Percentiles rank a stretch among this genome's conserved stretches.
phyloP scores from a whole-genome alignment of 2,797 vertebrate genomes.

The Pipistrellus nathusii region DNA sequence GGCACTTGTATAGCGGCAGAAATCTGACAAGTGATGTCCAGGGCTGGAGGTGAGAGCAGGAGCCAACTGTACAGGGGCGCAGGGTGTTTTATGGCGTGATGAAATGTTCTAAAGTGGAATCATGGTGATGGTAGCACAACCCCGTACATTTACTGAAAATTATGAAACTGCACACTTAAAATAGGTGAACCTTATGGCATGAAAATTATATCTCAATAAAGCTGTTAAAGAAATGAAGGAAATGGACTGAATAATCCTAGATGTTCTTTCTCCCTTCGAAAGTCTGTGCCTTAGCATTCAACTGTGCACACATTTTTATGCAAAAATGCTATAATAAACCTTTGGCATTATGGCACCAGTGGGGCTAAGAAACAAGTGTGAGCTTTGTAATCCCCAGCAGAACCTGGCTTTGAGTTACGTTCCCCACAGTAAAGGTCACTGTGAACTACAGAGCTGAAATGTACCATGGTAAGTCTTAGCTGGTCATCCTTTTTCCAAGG shows the following conservation, averaged over 20 bases:
- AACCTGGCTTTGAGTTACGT: slow-evolving; percentile 68
- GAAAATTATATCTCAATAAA: slow-evolving; percentile 60
- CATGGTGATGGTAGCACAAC: neutral
- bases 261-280: slow-evolving; percentile 15
- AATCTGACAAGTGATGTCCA: neutral
- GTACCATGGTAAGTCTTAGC: slow-evolving; percentile 65
- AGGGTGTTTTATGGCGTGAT: neutral
- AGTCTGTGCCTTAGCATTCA: slow-evolving; percentile 39
- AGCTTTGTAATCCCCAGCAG: slow-evolving; percentile 57
- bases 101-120: neutral
- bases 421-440: slow-evolving; percentile 68
- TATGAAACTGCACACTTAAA: slow-evolving; percentile 22
- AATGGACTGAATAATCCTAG: slow-evolving; percentile 38
- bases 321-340: slow-evolving; percentile 64
- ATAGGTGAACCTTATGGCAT: slow-evolving; percentile 31
- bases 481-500: slow-evolving; percentile 57
- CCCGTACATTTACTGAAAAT: slow-evolving; percentile 29
- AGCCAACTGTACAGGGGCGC: neutral
- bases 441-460: slow-evolving; percentile 57
- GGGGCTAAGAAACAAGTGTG: slow-evolving; percentile 38
- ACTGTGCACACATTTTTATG: slow-evolving; percentile 53
- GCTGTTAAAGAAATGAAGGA: slow-evolving; percentile 46
- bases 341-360: slow-evolving; percentile 37
- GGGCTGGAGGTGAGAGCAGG: neutral
- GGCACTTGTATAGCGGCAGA: neutral